phyloP scores from a whole-genome alignment of 2,113 vertebrate species.

The Romanogobio albipinnatus region DNA sequence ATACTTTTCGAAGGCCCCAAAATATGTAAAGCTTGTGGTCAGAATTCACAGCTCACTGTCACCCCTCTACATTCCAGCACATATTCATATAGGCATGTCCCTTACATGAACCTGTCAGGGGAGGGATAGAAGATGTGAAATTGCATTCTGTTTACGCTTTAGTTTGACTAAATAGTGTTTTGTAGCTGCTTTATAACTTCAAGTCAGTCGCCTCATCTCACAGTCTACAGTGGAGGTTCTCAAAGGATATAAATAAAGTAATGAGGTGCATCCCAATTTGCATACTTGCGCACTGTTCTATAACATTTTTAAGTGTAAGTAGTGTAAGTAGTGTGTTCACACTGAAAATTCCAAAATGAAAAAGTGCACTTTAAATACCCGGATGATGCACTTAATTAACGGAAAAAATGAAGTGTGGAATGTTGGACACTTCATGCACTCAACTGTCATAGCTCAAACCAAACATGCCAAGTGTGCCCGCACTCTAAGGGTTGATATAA shows the following conservation, averaged over 20 bases:
- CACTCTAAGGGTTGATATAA: too few relatives aligned
- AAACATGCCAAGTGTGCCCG: too few relatives aligned
- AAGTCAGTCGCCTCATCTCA: not conserved
- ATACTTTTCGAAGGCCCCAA: not conserved
- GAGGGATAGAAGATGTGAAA: not conserved
- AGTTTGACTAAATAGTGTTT: not conserved
- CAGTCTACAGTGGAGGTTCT: not conserved
- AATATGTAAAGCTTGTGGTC: not conserved
- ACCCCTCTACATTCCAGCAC: constrained; percentile 12
- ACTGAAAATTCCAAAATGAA: too few relatives aligned
- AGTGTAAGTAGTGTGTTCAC: too few relatives aligned
- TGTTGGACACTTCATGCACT: too few relatives aligned
- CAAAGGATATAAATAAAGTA: not conserved
- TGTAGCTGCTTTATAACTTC: not conserved
- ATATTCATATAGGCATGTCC: constrained; percentile 11
- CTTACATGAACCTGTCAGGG: constrained; percentile 9
- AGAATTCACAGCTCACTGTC: constrained; percentile 13
- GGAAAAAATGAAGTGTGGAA: too few relatives aligned
- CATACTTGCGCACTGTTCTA: too few relatives aligned
- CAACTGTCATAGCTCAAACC: too few relatives aligned
- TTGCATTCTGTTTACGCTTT: not conserved
- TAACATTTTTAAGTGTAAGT: too few relatives aligned
- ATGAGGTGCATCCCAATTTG: not conserved
- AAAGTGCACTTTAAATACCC: too few relatives aligned
- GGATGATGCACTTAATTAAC: too few relatives aligned